These are phyloP conservation scores for Hormiphora californensis DNA, from an alignment of 37 sponge, comb jelly and placozoan genomes.

Conservation along the genomic window DNA sequence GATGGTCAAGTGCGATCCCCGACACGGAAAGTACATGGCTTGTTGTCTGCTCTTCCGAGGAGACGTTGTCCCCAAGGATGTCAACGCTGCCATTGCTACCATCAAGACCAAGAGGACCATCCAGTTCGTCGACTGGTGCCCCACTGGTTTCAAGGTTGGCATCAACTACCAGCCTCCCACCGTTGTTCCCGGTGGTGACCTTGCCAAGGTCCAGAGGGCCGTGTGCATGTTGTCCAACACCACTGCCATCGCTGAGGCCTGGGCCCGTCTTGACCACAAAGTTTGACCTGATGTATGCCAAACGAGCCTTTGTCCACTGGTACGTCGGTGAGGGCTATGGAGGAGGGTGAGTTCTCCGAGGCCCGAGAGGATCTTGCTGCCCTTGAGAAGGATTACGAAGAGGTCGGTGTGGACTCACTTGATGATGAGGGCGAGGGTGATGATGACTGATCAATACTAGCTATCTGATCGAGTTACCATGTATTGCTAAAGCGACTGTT, in stretches of 20 bases:
- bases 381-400: constrained; percentile 81
- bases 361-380: constrained; percentile 84
- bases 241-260: constrained; percentile 84
- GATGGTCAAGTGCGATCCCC: constrained; percentile 88
- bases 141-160: constrained; percentile 94
- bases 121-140: constrained; percentile 93
- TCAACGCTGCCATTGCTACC: constrained; percentile 77
- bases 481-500: too few species aligned
- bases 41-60: constrained; percentile 83
- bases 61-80: constrained; percentile 87
- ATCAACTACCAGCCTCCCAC: constrained; percentile 97
- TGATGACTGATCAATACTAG: too few species aligned
- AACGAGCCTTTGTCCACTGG: constrained; percentile 92
- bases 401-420: constrained; percentile 72
- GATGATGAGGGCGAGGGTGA: constrained; percentile 73
- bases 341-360: constrained; percentile 84
- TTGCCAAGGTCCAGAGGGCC: constrained; percentile 83
- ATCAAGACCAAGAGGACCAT: constrained; percentile 81
- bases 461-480: too few species aligned
- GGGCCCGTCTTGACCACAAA: constrained; percentile 89
- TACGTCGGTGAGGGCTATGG: constrained; percentile 92
- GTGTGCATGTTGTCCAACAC: constrained; percentile 93
- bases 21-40: constrained; percentile 89
- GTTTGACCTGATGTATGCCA: constrained; percentile 90
- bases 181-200: constrained; percentile 84